These are phyloP conservation scores for Machimus rusticus DNA, from an alignment of 2,888 invertebrate species.

Conservation along the genomic window DNA sequence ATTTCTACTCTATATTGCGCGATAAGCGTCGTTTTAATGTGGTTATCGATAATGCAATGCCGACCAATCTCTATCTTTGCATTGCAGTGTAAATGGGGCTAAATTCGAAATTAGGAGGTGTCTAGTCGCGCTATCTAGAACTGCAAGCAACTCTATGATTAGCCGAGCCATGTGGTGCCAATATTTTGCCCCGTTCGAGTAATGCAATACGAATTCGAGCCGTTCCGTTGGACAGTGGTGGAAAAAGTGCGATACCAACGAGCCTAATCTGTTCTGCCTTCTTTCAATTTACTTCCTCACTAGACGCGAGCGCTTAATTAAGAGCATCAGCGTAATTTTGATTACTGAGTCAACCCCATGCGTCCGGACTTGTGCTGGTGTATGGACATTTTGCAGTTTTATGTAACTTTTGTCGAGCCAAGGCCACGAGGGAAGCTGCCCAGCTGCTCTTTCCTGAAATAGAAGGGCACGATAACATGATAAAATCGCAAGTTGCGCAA, in stretches of 20 bases:
- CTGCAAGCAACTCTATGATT: background rate
- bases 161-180: background rate
- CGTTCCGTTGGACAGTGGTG: background rate
- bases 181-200: background rate
- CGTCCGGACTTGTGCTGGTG: background rate
- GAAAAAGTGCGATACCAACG: background rate
- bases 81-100: background rate
- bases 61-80: background rate
- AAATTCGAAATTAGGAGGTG: constrained; percentile 10
- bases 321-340: constrained; percentile 25
- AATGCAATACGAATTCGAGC: background rate
- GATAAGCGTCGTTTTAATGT: constrained; percentile 3
- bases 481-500: background rate
- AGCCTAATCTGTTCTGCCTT: constrained; percentile 9
- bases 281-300: constrained; percentile 10
- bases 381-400: background rate
- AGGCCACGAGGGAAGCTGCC: background rate
- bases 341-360: background rate
- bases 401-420: background rate
- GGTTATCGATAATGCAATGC: background rate
- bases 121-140: background rate
- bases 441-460: background rate
- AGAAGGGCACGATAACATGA: background rate
- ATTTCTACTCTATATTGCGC: constrained; percentile 8
- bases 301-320: constrained; percentile 10